A percentile compares a stretch with the other conserved stretches of the same genome.
Evolutionary conservation across 2,888 invertebrate species (phyloP).

Genomic region (Torymus tubicola): DNA sequence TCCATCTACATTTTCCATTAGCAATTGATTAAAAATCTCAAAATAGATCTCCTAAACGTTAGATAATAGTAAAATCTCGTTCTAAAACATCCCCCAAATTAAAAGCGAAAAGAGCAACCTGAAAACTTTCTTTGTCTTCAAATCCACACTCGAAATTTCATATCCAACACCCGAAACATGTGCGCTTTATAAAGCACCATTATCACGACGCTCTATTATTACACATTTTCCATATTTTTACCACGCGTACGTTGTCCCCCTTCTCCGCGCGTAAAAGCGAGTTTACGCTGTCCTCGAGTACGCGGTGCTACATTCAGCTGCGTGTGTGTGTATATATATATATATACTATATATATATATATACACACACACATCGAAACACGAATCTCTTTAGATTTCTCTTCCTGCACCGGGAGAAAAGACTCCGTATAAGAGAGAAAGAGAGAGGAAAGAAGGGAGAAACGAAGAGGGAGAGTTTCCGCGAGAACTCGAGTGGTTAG

Average conservation of each 20-base stretch:
- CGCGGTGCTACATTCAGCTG: no score
- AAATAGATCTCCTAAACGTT: no score
- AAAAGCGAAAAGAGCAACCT: no score
- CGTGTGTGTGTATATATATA: no score
- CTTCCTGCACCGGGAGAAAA: neutral
- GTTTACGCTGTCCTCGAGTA: conserved; percentile 4
- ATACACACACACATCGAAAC: neutral
- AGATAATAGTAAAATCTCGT: no score
- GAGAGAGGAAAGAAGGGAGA: no score
- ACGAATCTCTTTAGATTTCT: neutral
- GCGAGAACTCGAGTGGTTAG: neutral
- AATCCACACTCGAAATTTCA: neutral
- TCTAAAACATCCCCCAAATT: no score
- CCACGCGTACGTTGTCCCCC: no score
- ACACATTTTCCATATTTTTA: conserved; percentile 25
- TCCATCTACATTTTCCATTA: no score
- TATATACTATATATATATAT: no score
- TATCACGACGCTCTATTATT: conserved; percentile 15
- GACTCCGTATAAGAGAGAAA: neutral
- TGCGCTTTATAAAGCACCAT: conserved; percentile 6
- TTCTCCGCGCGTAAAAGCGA: neutral
- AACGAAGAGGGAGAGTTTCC: neutral
- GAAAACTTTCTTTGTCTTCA: no score
- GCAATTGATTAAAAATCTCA: no score
- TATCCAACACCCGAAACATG: neutral